Base-by-base conservation (phyloP, 2,888 invertebrate species). In the Tetramorium bicarinatum region DNA sequence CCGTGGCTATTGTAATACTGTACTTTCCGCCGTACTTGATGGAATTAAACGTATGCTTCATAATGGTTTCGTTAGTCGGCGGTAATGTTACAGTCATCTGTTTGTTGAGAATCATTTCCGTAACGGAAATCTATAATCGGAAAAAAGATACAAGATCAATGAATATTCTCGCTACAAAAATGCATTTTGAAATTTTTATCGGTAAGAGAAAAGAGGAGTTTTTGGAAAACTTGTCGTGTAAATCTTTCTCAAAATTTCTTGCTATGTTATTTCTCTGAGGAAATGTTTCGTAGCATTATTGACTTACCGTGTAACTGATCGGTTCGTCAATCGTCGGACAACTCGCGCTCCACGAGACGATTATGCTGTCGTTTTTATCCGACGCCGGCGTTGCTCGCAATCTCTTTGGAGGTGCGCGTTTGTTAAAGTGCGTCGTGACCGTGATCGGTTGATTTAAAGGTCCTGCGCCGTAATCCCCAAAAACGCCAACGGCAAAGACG, bases 321-420 rank as follows among this genome's bases (percentile, higher is more conserved):
- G 95, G 92, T 56, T 95, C 94, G 13, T 94, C 93, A 54, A 95
- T 93, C 9, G 94, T 94, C 0, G 96, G 95, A 94, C 98, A 98
- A 79, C 97, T 97, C 0, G 97, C 96, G 61, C 96, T 95, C 98
- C 98, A 98, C 21, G 95, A 95, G 0, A 98, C 96, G 38, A 95
- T 95, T 95, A 98, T 96, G 25, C 95, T 93, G 8, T 94, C 94
- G 59, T 93, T 92, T 85, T 94, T 92, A 21, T 94, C 90, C 18
- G 34, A 34, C 72, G 94, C 92, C 9, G 94, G 89, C 3, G 88
- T 93, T 8, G 97, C 96, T 21, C 94, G 95, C 2, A 98, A 93
- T 85, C 96, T 96, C 92, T 97, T 97, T 0, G 98, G 97, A 0
- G 98, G 96, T 41, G 97, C 97, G 85, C 96, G 95, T 54, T 90